Base-by-base conservation (phyloP, 2,797 vertebrate genomes). In the Enteromius afrohamiltoni region DNA sequence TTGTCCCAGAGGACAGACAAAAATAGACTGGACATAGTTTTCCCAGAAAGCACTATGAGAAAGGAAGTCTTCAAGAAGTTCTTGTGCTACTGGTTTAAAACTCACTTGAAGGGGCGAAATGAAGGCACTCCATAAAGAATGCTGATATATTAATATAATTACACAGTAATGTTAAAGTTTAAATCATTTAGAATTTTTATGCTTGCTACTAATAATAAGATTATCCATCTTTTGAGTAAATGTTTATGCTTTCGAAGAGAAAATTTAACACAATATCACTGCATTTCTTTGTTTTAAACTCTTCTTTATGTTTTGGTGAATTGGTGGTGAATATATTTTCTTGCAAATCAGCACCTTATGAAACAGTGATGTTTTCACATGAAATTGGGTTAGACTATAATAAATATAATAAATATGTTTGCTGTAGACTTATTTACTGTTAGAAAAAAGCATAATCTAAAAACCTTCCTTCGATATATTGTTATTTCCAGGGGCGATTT, bases 1-100 rank as follows among this genome's bases (percentile, higher is more conserved):
- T 62, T 26, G 79, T 86, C 83, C 64, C 80, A 73, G 77, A 47
- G 82, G 79, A 85, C 62, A n/a, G 62, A 85, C 85, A 31, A 49
- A 88, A 88, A 88, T 88, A 88, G 84, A 85, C n/a, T 69, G 81
- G 79, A 77, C 65, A 85, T 68, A 29, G 58, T 81, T 83, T 84
- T 86, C 79, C 77, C 80, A 80, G 71, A 45, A 53, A 85, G 68
- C 34, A 37, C 31, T 37, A 34, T 84, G 83, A 67, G 75, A 89
- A 75, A 51, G 84, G 86, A 78, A 85, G 70, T 69, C 62, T 51
- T 70, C 53, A 75, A 80, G 23, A 85, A 62, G 31, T 58, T 77
- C 26, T 40, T 75, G 70, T 58, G 29, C 31, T 73, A 13, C 42
- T 69, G 17, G 42, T 42, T 40, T 70, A 47, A 26, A 85, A 47